Conservation (phyloP, 2,888 invertebrate genomes). For the Sericinus montela region DNA sequence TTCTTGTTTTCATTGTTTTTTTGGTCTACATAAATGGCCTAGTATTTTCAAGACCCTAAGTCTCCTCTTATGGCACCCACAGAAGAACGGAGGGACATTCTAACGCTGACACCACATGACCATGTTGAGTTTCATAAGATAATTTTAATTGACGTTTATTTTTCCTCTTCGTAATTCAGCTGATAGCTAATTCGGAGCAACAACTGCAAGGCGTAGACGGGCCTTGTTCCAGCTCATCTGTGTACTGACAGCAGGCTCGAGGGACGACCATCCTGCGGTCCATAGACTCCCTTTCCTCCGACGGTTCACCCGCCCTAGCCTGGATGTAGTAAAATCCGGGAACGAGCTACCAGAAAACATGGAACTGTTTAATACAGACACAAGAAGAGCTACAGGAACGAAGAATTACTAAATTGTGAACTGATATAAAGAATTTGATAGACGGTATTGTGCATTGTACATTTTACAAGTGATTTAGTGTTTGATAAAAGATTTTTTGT, state of each 20-base stretch:
- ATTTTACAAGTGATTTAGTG: constrained; percentile 18
- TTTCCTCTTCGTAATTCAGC: constrained; percentile 31
- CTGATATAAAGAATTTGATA: constrained; percentile 11
- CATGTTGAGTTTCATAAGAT: no score
- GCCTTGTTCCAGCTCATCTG: constrained; percentile 69
- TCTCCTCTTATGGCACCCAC: no score
- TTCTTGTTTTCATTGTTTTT: no score
- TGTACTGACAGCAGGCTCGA: constrained; percentile 68
- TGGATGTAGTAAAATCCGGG: constrained; percentile 54
- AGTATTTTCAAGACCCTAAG: no score
- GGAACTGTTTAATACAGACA: constrained; percentile 10
- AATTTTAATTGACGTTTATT: no score
- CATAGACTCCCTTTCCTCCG: constrained; percentile 63
- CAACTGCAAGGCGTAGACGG: constrained; percentile 69
- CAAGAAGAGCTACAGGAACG: neutral
- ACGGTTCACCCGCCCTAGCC: constrained; percentile 63
- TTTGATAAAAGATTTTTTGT: constrained; percentile 20
- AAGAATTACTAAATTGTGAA: constrained; percentile 10
- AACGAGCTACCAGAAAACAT: constrained; percentile 19
- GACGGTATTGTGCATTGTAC: constrained; percentile 14
- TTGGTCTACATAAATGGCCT: no score
- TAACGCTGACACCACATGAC: no score
- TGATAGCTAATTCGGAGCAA: constrained; percentile 56
- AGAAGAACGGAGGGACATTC: no score
- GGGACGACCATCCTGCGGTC: constrained; percentile 49